A percentile compares a stretch with the other conserved stretches of the same genome.
Conservation (phyloP, 2,888 invertebrate genomes). For the Mystacides longicornis region DNA sequence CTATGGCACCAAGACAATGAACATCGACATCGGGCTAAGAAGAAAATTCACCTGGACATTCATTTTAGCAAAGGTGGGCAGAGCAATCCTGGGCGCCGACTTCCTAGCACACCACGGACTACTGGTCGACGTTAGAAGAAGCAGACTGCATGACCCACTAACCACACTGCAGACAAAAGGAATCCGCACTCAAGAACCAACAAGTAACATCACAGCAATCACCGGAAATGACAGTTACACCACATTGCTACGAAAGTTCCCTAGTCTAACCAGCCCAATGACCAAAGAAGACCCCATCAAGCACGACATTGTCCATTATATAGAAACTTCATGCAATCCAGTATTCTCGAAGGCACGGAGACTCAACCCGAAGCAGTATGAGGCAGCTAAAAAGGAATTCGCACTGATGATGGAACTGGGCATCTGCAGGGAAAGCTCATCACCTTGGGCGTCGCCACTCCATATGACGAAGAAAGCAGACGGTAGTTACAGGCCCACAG, state of each 20-base stretch:
- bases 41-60: conserved; percentile 5
- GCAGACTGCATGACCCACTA: not conserved
- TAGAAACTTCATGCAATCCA: not conserved
- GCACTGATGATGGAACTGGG: not conserved
- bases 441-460: not conserved
- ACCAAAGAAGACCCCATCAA: not conserved
- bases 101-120: not conserved
- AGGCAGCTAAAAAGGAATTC: not conserved
- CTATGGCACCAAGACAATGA: not conserved
- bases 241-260: not conserved
- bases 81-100: conserved; percentile 1
- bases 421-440: not conserved
- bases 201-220: not conserved
- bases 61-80: not conserved
- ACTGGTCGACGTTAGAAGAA: not conserved
- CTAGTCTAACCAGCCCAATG: not conserved
- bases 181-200: not conserved
- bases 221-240: not conserved
- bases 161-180: not conserved
- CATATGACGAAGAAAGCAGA: not conserved
- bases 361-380: not conserved
- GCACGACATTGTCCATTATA: not conserved
- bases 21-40: not conserved
- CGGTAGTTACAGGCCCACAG: not conserved
- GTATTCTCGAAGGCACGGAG: not conserved